Evolutionary conservation across 1,140 invertebrate genomes (phyloP).

Genomic region (Drosophila azteca): DNA sequence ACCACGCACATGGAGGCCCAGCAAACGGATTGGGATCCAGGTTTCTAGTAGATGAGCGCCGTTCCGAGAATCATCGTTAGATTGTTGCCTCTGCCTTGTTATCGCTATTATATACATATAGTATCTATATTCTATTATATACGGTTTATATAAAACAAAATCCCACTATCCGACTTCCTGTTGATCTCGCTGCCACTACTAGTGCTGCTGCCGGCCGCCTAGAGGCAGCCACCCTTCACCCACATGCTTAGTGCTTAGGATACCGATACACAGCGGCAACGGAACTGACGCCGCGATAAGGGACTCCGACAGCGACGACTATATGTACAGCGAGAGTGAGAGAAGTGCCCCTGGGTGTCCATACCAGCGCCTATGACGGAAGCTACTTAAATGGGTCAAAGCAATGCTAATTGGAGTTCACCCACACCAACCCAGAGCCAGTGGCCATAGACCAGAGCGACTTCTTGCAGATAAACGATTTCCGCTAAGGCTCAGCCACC

Average conservation of each 20-base stretch:
- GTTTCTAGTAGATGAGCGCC: conserved; percentile 86
- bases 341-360: conserved; percentile 59
- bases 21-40: conserved; percentile 92
- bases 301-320: conserved; percentile 9
- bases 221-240: conserved; percentile 71
- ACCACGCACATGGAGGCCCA: conserved; percentile 86
- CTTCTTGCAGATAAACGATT: conserved; percentile 67
- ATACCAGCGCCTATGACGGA: conserved; percentile 52
- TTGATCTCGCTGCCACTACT: conserved; percentile 51
- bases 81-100: conserved; percentile 42
- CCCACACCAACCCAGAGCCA: conserved; percentile 49
- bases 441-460: conserved; percentile 38
- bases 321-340: conserved; percentile 7
- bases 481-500: conserved; percentile 57
- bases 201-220: too few species aligned
- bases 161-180: conserved; percentile 72
- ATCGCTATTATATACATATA: conserved; percentile 34
- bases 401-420: conserved; percentile 78
- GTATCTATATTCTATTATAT: conserved; percentile 66
- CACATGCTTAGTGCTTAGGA: conserved; percentile 76
- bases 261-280: conserved; percentile 45
- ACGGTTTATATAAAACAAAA: conserved; percentile 75
- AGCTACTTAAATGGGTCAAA: conserved; percentile 74
- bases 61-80: too few species aligned
- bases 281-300: conserved; percentile 67